Evolutionary conservation across 1,140 invertebrate genomes (phyloP), one percentile per base, ranked within the genome.

Genomic region (Dysdera silvatica): DNA sequence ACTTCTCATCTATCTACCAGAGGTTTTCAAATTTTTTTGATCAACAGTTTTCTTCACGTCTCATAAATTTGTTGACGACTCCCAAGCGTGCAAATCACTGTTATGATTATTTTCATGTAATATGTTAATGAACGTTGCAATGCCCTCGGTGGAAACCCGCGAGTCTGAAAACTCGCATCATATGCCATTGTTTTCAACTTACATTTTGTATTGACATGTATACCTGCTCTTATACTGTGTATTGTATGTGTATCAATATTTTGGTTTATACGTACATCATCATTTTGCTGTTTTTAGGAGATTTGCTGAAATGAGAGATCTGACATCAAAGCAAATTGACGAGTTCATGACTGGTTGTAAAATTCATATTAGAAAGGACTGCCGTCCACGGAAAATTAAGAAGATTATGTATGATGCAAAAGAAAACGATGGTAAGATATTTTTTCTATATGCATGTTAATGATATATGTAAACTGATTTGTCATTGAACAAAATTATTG

Each of bases 331-430:
- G 23, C 47, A 65, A 5, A 23, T 62, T 20, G 65, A 70, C 35
- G 40, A 59, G 12, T 59, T 65, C n/a, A 49, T 67, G 33, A 31
- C 63, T 41, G 59, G 65, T 16, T 66, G 66, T 26, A 65, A 67
- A 49, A 47, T 55, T 20, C 66, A 69, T 29, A 60, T 67, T 32
- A 33, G 58, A 16, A 61, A 70, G 40, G 58, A 64, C 18, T 49
- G 43, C 28, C n/a, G 40, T 10, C 45, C 61, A 57, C 41, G 68
- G 33, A 69, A 70, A 67, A 67, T 71, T 82, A 93, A 93, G 84
- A 94, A 93, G 80, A 89, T 94, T 76, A 90, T 93, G 80, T 94
- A 95, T 84, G 88, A 91, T 80, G 84, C 88, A 75, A 85, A 87
- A 77, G 91, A 94, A 74, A 91, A 89, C 74, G 91, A 94, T 71